Base-by-base conservation (phyloP, 2,888 invertebrate genomes). In the Lasioglossum oenotherae region DNA sequence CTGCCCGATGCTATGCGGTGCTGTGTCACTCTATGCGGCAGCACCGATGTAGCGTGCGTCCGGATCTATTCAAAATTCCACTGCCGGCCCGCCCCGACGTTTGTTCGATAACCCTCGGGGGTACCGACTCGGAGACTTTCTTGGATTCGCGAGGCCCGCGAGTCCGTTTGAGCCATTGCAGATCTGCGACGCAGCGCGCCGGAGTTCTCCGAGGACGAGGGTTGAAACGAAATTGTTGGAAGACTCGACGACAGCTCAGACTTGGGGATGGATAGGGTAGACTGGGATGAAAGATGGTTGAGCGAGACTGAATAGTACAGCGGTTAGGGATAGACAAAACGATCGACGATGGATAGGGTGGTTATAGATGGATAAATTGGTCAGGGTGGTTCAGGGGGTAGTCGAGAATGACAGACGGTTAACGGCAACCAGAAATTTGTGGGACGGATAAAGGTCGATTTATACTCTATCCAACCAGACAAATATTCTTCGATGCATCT, bases 21-120 rank as follows among this genome's bases (percentile, higher is more conserved):
- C 78, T 80, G 83, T 78, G 79, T 85, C 84, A 79, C 27, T 72
- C 77, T 74, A 64, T 77, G 80, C 77, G 76, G 75, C 73, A 74
- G 49, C 35, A 53, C 53, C 14, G 8, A 35, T 19, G 41, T 74
- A 60, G 77, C 76, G 72, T 60, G 81, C 27, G 64, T 67, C 23
- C 35, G 81, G 31, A 23, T 31, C 73, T 76, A 83, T 80, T 80
- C 75, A 85, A 80, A 86, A 80, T 85, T 84, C 77, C 35, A 19
- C 44, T 31, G 41, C 35, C 16, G 41, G 35, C 27, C 60, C 49
- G 73, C 38, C 35, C 19, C 69, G 38, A 23, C 80, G 85, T 85
- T 85, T 85, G 85, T 85, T 85, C 85, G 77, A 85, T 85, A 85
- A 85, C 44, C 46, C 35, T 10, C 16, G 16, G 8, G 27, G 4